These are phyloP conservation scores for Epinephelus moara DNA, from an alignment of 2,113 vertebrate species.

Conservation along the genomic window DNA sequence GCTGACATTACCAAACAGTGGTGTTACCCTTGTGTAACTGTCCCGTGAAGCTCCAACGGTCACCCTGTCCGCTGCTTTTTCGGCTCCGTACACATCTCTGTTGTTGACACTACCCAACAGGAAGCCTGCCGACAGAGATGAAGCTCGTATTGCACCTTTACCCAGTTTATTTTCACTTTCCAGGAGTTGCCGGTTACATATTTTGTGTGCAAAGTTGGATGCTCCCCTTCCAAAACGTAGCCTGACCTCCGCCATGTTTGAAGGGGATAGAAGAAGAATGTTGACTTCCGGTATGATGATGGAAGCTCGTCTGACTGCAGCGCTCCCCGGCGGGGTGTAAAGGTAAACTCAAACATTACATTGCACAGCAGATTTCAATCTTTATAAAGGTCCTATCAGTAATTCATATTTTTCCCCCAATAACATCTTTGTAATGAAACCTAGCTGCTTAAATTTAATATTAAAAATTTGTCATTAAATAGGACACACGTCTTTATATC, in stretches of 20 bases:
- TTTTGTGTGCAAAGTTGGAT: not conserved
- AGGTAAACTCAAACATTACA: too few relatives aligned
- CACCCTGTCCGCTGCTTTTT: not conserved
- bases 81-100: not conserved
- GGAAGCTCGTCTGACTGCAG: not conserved
- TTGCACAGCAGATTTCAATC: too few relatives aligned
- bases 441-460: too few relatives aligned
- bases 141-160: rapidly evolving
- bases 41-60: not conserved
- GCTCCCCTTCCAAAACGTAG: conserved; percentile 20
- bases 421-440: too few relatives aligned
- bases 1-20: not conserved
- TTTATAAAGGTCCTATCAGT: too few relatives aligned
- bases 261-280: too few relatives aligned
- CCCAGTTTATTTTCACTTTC: rapidly evolving
- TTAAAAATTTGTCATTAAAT: too few relatives aligned
- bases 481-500: too few relatives aligned
- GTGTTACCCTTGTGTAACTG: conserved; percentile 21
- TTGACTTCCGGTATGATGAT: not conserved
- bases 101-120: not conserved
- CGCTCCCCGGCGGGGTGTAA: conserved; percentile 22
- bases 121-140: not conserved
- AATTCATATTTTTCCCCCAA: too few relatives aligned
- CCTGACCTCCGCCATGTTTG: conserved; percentile 80
- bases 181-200: not conserved